These are phyloP conservation scores for Microplitis mediator DNA, from an alignment of 1,140 invertebrate genomes.

Conservation along the genomic window DNA sequence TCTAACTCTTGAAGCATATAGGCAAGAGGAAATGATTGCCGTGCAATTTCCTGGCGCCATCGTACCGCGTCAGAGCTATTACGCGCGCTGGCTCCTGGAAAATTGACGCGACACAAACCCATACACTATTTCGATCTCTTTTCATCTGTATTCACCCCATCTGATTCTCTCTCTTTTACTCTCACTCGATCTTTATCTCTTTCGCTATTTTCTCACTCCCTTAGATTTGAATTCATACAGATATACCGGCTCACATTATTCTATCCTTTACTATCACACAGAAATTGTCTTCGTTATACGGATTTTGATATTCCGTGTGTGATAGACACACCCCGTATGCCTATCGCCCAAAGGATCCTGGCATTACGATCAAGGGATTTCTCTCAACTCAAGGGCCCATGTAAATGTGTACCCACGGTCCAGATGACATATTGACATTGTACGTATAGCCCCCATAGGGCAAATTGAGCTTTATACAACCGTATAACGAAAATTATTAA, in stretches of 20 bases:
- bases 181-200: neutral
- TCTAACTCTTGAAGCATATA: slow-evolving; percentile 15
- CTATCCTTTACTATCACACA: too few species aligned
- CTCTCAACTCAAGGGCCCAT: neutral
- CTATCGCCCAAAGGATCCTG: neutral
- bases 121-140: neutral
- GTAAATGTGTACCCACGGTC: slow-evolving; percentile 7
- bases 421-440: slow-evolving; percentile 14
- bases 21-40: slow-evolving; percentile 34
- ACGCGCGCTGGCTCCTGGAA: slow-evolving; percentile 27
- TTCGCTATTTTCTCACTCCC: too few species aligned
- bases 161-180: neutral
- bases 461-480: neutral
- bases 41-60: slow-evolving; percentile 35
- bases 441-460: too few species aligned
- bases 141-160: neutral
- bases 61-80: slow-evolving; percentile 24
- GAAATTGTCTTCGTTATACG: neutral
- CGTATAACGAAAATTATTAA: neutral
- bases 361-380: neutral
- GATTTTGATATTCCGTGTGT: neutral
- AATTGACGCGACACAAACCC: slow-evolving; percentile 27
- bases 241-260: too few species aligned
- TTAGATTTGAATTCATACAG: too few species aligned
- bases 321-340: neutral